Base-by-base conservation (phyloP, 2,888 invertebrate species). In the Orthosia gothica region DNA sequence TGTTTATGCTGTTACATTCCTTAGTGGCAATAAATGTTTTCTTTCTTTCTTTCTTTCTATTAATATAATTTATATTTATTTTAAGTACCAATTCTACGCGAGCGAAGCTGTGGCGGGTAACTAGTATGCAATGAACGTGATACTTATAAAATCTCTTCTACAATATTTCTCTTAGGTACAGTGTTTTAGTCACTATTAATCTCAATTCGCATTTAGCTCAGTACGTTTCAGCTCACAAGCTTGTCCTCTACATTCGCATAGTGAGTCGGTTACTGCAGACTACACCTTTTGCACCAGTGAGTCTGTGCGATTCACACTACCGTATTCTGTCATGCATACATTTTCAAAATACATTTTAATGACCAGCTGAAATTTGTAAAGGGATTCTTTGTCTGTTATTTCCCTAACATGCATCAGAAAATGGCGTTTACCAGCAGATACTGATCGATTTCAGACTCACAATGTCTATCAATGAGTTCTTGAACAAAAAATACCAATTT, bases 321-420 rank as follows among this genome's bases (percentile, higher is more conserved):
- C 23, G 13, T n/a, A 45, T 55, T 20, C 52, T 15, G n/a, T 13
- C 20, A 54, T 81, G 82, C 45, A 75, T 55, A 52, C 18, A 81
- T 59, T 59, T 79, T 57, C 67, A 18, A 67, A 77, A 77, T 57
- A 52, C 20, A 74, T 23, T 74, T 57, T 23, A 71, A 79, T 71
- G 32, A 40, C 20, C 26, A 54, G 13, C 32, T 50, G 50, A 49
- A 20, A 75, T 61, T 62, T 70, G 16, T 49, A 50, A 50, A 47
- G 5, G 7, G 23, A 47, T 23, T 20, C 12, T 12, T 18, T 62
- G n/a, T 74, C 20, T 54, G n/a, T 16, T 69, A 54, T 68, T 26
- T 52, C 12, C 20, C 13, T 20, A 7, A 40, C 9, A 45, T 18
- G 12, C 52, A 18, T 67, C 7, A 12, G 12, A 70, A 45, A n/a